Conservation (phyloP, 2,797 vertebrate species). For the Urocyon cinereoargenteus region DNA sequence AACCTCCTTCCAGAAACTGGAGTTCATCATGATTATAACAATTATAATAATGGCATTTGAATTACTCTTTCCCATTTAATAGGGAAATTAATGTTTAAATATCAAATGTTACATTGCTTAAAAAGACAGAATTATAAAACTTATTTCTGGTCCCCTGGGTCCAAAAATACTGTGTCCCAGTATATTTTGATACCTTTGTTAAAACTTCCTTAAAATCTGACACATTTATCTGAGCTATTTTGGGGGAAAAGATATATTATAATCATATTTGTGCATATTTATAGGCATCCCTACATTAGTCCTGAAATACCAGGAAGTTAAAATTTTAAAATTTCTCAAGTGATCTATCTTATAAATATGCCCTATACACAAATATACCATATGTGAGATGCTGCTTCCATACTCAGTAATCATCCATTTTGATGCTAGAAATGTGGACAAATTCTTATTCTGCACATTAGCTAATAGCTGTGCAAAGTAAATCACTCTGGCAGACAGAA, state of each 20-base stretch:
- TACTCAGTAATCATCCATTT: not conserved
- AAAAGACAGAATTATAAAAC: not conserved
- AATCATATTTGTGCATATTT: not conserved
- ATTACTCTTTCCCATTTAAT: not conserved
- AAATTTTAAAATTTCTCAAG: not conserved
- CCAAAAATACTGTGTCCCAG: not conserved
- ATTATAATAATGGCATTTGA: not conserved
- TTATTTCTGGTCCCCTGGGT: not conserved
- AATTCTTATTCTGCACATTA: slow-evolving; percentile 47
- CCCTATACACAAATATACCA: not conserved
- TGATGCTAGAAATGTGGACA: not conserved
- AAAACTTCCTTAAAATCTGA: not conserved
- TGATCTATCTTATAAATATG: not conserved
- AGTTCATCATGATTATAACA: not conserved
- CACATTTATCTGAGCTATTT: not conserved
- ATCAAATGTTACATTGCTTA: not conserved
- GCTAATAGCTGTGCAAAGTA: not conserved
- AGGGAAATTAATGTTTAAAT: not conserved
- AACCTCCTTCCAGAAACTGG: not conserved
- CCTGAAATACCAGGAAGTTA: not conserved
- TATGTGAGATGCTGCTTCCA: not conserved
- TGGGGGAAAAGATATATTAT: rapidly evolving
- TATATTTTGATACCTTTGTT: not conserved
- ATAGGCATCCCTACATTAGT: not conserved
- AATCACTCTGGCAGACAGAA: not conserved